These are phyloP conservation scores for Polydesmus complanatus DNA, from an alignment of 2,888 invertebrate genomes.

Conservation along the genomic window DNA sequence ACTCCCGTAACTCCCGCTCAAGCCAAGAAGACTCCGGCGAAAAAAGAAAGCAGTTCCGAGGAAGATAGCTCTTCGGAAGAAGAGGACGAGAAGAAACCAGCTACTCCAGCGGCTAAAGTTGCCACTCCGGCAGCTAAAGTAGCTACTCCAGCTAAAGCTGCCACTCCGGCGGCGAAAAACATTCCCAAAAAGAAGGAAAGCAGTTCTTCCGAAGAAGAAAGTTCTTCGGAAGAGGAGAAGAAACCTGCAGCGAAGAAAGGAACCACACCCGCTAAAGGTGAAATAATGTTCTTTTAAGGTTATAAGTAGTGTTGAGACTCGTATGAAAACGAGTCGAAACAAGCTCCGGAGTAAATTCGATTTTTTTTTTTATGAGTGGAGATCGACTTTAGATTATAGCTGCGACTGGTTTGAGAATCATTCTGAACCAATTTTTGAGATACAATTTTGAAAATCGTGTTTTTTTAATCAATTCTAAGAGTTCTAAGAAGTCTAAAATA, in stretches of 20 bases:
- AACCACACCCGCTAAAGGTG: neutral
- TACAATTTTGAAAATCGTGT: too few species aligned
- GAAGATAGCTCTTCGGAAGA: neutral
- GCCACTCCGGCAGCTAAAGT: too few species aligned
- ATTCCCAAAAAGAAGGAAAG: constrained; percentile 21
- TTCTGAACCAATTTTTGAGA: too few species aligned
- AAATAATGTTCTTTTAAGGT: too few species aligned
- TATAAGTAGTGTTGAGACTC: too few species aligned
- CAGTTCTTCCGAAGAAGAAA: neutral
- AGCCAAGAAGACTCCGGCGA: neutral
- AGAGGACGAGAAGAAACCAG: neutral
- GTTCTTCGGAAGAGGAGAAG: neutral
- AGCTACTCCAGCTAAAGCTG: too few species aligned
- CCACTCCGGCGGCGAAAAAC: constrained; percentile 20
- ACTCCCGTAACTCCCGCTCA: neutral
- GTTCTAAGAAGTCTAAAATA: too few species aligned
- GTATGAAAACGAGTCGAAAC: too few species aligned
- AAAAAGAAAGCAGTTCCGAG: neutral
- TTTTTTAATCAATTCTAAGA: too few species aligned
- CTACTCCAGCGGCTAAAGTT: neutral
- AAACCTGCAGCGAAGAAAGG: neutral
- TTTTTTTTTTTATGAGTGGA: neutral
- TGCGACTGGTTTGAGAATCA: too few species aligned
- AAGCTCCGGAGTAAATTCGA: too few species aligned
- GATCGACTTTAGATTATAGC: neutral